Evolutionary conservation across 1,140 invertebrate species (phyloP).

Genomic region (Bombus superbus): DNA sequence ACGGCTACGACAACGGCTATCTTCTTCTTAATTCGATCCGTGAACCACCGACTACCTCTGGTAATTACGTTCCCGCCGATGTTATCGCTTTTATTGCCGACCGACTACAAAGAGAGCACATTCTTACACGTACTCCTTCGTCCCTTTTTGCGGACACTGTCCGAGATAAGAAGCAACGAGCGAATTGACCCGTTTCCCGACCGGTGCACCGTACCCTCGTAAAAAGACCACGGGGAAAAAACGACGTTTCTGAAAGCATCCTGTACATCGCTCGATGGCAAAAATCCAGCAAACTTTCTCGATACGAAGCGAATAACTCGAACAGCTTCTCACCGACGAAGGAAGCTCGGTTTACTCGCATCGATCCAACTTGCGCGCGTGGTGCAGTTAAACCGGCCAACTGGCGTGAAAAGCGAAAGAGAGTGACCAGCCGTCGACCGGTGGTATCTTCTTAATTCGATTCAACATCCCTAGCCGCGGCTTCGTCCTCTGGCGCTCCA

Average conservation of each 20-base stretch:
- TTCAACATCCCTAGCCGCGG: constrained; percentile 51
- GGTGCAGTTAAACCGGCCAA: constrained; percentile 40
- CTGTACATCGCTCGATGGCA: constrained; percentile 7
- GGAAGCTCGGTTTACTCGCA: not conserved
- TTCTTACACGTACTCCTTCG: constrained; percentile 13
- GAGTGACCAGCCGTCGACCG: constrained; percentile 26
- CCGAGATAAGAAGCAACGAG: constrained; percentile 47
- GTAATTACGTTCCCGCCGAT: constrained; percentile 56
- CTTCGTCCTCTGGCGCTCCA: constrained; percentile 58
- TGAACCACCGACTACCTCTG: constrained; percentile 15
- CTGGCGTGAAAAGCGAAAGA: constrained; percentile 53
- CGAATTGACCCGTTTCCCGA: constrained; percentile 37
- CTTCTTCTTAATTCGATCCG: constrained; percentile 55
- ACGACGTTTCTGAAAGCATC: not conserved
- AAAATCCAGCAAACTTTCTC: constrained; percentile 10
- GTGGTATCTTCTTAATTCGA: constrained; percentile 68
- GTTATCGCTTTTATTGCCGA: constrained; percentile 55
- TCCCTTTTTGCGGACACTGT: not conserved
- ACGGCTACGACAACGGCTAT: not conserved
- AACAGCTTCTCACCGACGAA: no score
- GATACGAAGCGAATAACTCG: not conserved
- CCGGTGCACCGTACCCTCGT: not conserved
- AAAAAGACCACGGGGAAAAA: not conserved
- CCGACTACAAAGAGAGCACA: constrained; percentile 34
- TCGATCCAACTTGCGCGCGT: not conserved